A percentile compares a stretch with the other conserved stretches of the same genome.
These are phyloP conservation scores for Tautogolabrus adspersus DNA, from an alignment of 2,113 vertebrate species.

Conservation along the genomic window DNA sequence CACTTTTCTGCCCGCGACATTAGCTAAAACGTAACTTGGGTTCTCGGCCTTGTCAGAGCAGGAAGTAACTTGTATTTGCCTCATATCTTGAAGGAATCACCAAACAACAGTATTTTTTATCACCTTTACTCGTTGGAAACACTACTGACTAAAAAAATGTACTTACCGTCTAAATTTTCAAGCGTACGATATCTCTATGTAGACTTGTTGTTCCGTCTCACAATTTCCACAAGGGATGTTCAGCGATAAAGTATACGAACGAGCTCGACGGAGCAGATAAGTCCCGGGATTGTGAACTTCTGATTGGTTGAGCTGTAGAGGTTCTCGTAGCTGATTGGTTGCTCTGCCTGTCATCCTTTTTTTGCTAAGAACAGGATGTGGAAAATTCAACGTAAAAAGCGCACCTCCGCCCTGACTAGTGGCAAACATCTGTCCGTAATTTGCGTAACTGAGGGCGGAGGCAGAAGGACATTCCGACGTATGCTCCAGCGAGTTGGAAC, in stretches of 20 bases:
- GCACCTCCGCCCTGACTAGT: slow-evolving; percentile 80
- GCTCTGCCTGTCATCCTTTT: slow-evolving; percentile 21
- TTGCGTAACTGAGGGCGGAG: slow-evolving; percentile 70
- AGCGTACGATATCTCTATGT: slow-evolving; percentile 12
- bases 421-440: slow-evolving; percentile 76
- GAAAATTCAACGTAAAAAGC: slow-evolving; percentile 69
- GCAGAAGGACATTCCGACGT: slow-evolving; percentile 66
- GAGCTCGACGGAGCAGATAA: background rate
- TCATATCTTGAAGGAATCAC: slow-evolving; percentile 45
- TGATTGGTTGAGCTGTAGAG: slow-evolving; percentile 68
- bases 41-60: slow-evolving; percentile 80
- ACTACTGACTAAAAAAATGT: background rate
- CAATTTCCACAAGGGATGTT: slow-evolving; percentile 69
- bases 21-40: slow-evolving; percentile 61
- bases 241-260: slow-evolving; percentile 55
- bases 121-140: background rate
- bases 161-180: slow-evolving; percentile 64
- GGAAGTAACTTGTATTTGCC: slow-evolving; percentile 83
- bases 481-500: slow-evolving; percentile 75
- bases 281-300: slow-evolving; percentile 75
- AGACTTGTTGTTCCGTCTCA: slow-evolving; percentile 21
- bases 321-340: slow-evolving; percentile 68
- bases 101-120: slow-evolving; percentile 11
- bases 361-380: slow-evolving; percentile 60
- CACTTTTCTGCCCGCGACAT: slow-evolving; percentile 15